These are phyloP conservation scores for Actias luna DNA, from an alignment of 2,888 invertebrate species.

Conservation along the genomic window DNA sequence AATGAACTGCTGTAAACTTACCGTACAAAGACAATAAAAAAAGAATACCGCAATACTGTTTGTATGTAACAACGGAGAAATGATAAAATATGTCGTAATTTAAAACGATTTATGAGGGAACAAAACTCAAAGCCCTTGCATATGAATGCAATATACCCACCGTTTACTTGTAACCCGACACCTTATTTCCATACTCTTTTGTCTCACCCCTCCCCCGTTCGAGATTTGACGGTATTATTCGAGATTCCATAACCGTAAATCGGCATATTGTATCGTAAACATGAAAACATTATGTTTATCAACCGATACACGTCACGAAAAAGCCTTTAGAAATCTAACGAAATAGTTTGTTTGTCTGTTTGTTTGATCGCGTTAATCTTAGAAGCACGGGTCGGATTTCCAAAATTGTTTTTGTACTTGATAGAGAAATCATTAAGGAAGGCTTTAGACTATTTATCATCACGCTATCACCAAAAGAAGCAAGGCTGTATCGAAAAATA, in stretches of 20 bases:
- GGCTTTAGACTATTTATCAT: too few species aligned
- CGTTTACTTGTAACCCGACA: slow-evolving; percentile 4
- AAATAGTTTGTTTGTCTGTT: too few species aligned
- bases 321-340: too few species aligned
- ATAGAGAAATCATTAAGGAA: too few species aligned
- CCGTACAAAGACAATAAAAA: too few species aligned
- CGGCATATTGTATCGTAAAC: slow-evolving; percentile 2
- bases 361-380: too few species aligned
- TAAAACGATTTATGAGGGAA: slow-evolving; percentile 3
- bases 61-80: background rate
- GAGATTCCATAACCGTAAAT: slow-evolving; percentile 6
- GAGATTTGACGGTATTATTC: slow-evolving; percentile 6
- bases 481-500: too few species aligned
- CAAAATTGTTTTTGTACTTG: too few species aligned
- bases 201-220: slow-evolving; percentile 13
- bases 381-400: too few species aligned
- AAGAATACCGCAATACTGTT: background rate
- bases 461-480: too few species aligned
- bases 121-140: background rate
- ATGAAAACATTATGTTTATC: background rate
- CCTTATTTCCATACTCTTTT: slow-evolving; percentile 10
- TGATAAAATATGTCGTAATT: background rate
- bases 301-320: background rate
- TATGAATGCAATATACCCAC: slow-evolving; percentile 3
- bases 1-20: too few species aligned